A percentile compares a stretch with the other conserved stretches of the same genome.
phyloP scores from a whole-genome alignment of 2,113 vertebrate genomes.

The Tympanuchus pallidicinctus region DNA sequence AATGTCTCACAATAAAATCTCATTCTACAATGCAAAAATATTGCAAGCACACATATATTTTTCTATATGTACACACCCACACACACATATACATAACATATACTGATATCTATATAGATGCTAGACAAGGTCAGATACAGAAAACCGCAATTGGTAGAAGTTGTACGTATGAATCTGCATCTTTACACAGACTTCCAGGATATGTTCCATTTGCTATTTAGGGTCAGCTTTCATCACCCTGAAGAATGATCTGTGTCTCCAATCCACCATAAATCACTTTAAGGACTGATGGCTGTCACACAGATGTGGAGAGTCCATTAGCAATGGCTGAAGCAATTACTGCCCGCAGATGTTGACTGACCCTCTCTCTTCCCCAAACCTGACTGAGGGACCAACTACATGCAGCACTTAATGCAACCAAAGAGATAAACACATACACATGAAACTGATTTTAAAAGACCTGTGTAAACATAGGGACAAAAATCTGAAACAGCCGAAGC shows the following conservation, averaged over 20 bases:
- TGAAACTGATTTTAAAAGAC: background rate
- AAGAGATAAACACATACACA: background rate
- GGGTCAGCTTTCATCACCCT: background rate
- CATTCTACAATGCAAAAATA: background rate
- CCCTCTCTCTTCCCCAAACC: background rate
- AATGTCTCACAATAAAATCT: background rate
- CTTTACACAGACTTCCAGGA: background rate
- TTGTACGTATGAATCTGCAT: background rate
- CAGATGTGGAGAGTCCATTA: background rate
- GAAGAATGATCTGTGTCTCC: background rate
- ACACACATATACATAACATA: background rate
- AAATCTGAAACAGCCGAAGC: background rate
- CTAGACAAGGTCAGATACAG: background rate
- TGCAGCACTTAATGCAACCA: background rate
- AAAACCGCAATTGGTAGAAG: background rate
- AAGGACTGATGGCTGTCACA: background rate
- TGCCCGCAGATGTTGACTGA: background rate
- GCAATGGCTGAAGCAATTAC: conserved; percentile 19
- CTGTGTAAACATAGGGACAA: background rate
- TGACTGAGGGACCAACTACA: background rate
- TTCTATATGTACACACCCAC: too few species aligned
- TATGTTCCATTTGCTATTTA: background rate
- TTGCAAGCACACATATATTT: too few species aligned
- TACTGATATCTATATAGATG: background rate
- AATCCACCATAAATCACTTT: background rate